These are phyloP conservation scores for Paratilapia polleni DNA, from an alignment of 2,113 vertebrate species.

Conservation along the genomic window DNA sequence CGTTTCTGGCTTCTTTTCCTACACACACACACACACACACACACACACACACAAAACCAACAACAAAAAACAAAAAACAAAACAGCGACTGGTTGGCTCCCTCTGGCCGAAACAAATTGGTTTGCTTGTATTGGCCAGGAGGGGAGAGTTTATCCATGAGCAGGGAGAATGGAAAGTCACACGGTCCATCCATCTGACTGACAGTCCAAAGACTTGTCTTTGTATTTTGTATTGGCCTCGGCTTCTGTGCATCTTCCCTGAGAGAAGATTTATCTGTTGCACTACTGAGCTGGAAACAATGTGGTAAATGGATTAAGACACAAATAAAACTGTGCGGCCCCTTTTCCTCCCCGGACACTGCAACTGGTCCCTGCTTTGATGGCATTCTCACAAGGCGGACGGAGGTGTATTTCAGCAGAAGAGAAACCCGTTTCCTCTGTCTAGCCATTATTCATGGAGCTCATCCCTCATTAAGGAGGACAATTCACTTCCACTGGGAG, in stretches of 20 bases:
- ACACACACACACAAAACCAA: too few species aligned
- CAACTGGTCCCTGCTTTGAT: slow-evolving; percentile 19
- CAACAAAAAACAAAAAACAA: not conserved
- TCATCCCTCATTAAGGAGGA: slow-evolving; percentile 4
- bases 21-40: too few species aligned
- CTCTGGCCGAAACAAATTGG: slow-evolving; percentile 21
- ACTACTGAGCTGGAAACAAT: slow-evolving; percentile 26
- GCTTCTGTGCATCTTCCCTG: not conserved
- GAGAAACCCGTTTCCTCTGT: slow-evolving; percentile 13
- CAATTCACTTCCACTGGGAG: not conserved
- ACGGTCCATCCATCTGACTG: slow-evolving; percentile 37
- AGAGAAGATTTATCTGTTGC: slow-evolving; percentile 29
- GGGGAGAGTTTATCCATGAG: slow-evolving; percentile 21
- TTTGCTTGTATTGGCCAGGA: slow-evolving; percentile 50
- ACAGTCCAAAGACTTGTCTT: slow-evolving; percentile 47
- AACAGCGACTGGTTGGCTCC: not conserved
- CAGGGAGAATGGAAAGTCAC: slow-evolving; percentile 24
- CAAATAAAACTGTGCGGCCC: slow-evolving; percentile 21
- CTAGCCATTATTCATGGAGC: slow-evolving; percentile 7
- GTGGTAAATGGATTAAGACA: slow-evolving; percentile 51
- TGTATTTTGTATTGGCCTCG: slow-evolving; percentile 3
- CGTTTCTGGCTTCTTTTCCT: not conserved
- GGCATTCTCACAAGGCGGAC: not conserved
- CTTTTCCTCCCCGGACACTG: slow-evolving; percentile 6
- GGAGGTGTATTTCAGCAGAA: not conserved